phyloP scores from a whole-genome alignment of 37 sponge, comb jelly and placozoan species.

The Oscarella lobularis region DNA sequence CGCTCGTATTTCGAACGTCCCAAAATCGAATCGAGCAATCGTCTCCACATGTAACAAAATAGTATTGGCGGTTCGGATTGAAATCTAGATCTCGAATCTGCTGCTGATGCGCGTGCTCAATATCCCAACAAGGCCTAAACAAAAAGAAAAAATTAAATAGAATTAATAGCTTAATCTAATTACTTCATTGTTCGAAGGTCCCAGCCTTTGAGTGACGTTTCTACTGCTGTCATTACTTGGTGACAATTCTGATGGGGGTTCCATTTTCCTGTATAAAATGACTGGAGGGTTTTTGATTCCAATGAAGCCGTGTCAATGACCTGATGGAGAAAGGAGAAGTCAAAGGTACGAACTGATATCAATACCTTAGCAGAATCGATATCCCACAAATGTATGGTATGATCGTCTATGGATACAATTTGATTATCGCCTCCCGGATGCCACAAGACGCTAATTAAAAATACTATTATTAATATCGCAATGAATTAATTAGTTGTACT shows the following conservation, averaged over 20 bases:
- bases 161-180: constrained; percentile 10
- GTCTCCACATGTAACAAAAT: constrained; percentile 91
- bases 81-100: constrained; percentile 76
- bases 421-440: not conserved
- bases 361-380: not conserved
- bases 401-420: not conserved
- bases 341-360: too few species aligned
- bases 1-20: constrained; percentile 56
- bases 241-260: constrained; percentile 57
- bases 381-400: not conserved
- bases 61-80: constrained; percentile 89
- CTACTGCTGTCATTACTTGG: constrained; percentile 30
- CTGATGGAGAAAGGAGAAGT: not conserved
- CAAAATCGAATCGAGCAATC: constrained; percentile 90
- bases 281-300: constrained; percentile 18
- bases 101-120: constrained; percentile 56
- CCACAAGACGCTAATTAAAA: constrained; percentile 4
- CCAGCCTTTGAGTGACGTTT: constrained; percentile 26
- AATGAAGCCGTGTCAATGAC: constrained; percentile 4
- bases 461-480: too few species aligned
- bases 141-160: not conserved
- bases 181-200: constrained; percentile 55
- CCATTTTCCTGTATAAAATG: constrained; percentile 40
- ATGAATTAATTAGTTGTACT: too few species aligned
- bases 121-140: not conserved